Conservation (phyloP, 2,797 vertebrate species). For the Decapterus maruadsi region DNA sequence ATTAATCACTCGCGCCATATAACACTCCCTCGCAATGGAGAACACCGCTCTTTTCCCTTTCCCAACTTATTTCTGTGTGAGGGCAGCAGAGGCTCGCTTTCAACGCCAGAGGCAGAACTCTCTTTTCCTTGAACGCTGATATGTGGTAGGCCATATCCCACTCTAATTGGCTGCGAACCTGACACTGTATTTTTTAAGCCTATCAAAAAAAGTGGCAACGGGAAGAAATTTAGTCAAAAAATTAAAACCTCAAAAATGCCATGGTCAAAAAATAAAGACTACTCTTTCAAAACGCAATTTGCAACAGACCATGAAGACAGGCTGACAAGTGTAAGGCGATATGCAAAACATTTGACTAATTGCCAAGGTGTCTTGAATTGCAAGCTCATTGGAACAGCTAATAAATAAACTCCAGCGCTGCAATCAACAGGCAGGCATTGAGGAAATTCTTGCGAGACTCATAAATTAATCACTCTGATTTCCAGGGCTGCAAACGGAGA, state of each 20-base stretch:
- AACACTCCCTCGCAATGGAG: constrained; percentile 65
- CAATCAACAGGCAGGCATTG: constrained; percentile 88
- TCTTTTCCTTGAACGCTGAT: constrained; percentile 50
- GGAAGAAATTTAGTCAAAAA: constrained; percentile 48
- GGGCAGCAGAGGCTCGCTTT: constrained; percentile 71
- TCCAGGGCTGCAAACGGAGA: constrained; percentile 83
- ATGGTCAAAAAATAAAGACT: constrained; percentile 48
- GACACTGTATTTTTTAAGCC: constrained; percentile 68
- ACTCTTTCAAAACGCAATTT: constrained; percentile 60
- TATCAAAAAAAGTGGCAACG: constrained; percentile 61
- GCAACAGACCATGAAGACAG: constrained; percentile 65
- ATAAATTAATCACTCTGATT: constrained; percentile 89
- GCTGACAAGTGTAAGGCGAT: constrained; percentile 76
- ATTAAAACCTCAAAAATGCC: constrained; percentile 38
- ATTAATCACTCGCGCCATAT: constrained; percentile 82
- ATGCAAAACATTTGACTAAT: constrained; percentile 79
- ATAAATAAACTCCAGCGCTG: constrained; percentile 86
- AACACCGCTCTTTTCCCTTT: constrained; percentile 60
- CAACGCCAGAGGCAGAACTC: constrained; percentile 80
- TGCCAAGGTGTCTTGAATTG: constrained; percentile 73
- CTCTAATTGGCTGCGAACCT: constrained; percentile 78
- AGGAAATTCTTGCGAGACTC: constrained; percentile 87
- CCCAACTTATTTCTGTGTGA: constrained; percentile 69
- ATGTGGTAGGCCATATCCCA: constrained; percentile 45
- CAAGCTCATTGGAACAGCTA: constrained; percentile 81